phyloP scores from a whole-genome alignment of 2,113 vertebrate species.

The Channa maculata region DNA sequence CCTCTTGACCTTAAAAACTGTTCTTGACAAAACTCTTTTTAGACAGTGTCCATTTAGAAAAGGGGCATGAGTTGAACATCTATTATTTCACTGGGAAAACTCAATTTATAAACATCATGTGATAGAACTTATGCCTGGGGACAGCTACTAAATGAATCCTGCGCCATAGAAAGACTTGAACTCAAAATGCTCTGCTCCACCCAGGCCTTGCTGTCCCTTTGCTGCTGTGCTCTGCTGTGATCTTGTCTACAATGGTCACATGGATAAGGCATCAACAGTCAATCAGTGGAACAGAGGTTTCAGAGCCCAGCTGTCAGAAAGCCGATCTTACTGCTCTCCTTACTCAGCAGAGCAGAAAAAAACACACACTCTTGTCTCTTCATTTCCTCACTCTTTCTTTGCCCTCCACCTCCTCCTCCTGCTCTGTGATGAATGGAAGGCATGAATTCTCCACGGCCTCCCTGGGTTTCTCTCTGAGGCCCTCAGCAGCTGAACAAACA shows the following conservation, averaged over 20 bases:
- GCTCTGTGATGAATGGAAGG: slow-evolving; percentile 81
- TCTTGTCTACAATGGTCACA: slow-evolving; percentile 25
- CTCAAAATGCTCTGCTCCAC: no score
- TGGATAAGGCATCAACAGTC: slow-evolving; percentile 45
- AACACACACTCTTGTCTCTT: slow-evolving; percentile 69
- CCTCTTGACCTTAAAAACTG: no score
- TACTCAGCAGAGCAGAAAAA: slow-evolving; percentile 76
- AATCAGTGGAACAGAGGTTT: slow-evolving; percentile 64
- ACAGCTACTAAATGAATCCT: not conserved
- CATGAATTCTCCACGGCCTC: slow-evolving; percentile 83
- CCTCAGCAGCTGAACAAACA: slow-evolving; percentile 87
- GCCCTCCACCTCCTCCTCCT: slow-evolving; percentile 37
- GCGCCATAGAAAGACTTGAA: no score
- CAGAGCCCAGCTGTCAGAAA: slow-evolving; percentile 74
- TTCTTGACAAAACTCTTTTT: no score
- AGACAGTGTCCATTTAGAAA: no score
- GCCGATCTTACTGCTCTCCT: slow-evolving; percentile 69
- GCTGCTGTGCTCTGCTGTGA: no score
- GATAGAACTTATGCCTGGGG: no score
- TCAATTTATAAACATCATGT: no score
- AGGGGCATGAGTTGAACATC: no score
- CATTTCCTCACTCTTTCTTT: slow-evolving; percentile 76
- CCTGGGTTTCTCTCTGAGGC: slow-evolving; percentile 79
- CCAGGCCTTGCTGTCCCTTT: no score
- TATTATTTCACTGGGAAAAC: no score